phyloP scores from a whole-genome alignment of 1,140 invertebrate species.

The Oedothorax gibbosus region DNA sequence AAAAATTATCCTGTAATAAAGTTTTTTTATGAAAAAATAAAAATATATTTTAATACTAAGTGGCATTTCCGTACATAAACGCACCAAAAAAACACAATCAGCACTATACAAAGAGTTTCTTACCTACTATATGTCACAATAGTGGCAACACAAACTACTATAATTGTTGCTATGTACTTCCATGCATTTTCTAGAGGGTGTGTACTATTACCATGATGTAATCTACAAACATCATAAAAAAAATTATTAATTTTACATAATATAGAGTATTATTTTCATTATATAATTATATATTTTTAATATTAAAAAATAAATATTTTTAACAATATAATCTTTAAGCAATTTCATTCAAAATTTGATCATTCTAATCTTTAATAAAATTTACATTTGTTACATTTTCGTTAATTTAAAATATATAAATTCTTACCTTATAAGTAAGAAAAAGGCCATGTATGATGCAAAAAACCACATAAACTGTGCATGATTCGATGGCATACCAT shows the following conservation, averaged over 20 bases:
- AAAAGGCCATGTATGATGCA: slow-evolving; percentile 85
- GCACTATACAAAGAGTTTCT: background rate
- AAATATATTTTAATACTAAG: background rate
- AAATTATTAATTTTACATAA: background rate
- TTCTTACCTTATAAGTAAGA: slow-evolving; percentile 85
- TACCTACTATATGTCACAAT: slow-evolving; percentile 70
- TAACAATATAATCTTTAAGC: background rate
- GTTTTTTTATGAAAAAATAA: background rate
- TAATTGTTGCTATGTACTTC: slow-evolving; percentile 67
- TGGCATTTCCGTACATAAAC: background rate
- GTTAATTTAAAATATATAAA: background rate
- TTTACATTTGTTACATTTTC: background rate
- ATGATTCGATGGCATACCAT: slow-evolving; percentile 95
- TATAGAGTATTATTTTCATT: too few species aligned
- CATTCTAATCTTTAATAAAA: background rate
- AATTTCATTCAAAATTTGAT: background rate
- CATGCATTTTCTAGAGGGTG: slow-evolving; percentile 77
- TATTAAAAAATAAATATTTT: background rate
- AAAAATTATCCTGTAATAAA: too few species aligned
- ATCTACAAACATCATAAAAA: slow-evolving; percentile 62
- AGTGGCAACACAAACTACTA: slow-evolving; percentile 66
- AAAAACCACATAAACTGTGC: slow-evolving; percentile 95
- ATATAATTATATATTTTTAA: background rate
- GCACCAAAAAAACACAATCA: background rate
- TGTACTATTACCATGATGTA: slow-evolving; percentile 84